phyloP scores from a whole-genome alignment of 2,888 invertebrate genomes.

The Lithophane leautieri region DNA sequence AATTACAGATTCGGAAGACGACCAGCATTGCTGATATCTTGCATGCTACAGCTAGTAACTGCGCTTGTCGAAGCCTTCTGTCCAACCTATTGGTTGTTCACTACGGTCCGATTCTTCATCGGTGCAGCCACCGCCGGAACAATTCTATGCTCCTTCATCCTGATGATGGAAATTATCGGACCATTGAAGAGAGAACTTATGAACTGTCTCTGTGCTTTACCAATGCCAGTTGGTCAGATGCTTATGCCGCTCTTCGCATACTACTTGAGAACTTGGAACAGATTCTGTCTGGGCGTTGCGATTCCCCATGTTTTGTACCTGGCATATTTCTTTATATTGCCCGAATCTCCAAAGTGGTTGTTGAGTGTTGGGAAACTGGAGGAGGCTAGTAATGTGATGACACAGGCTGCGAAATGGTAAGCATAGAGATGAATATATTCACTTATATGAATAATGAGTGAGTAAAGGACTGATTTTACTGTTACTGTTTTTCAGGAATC shows the following conservation, averaged over 20 bases:
- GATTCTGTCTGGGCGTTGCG: slow-evolving; percentile 91
- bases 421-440: slow-evolving; percentile 19
- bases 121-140: slow-evolving; percentile 93
- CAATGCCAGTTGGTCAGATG: slow-evolving; percentile 91
- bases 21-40: slow-evolving; percentile 90
- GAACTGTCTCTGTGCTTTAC: slow-evolving; percentile 90
- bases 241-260: slow-evolving; percentile 91
- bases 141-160: slow-evolving; percentile 92
- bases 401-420: slow-evolving; percentile 89
- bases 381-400: slow-evolving; percentile 90
- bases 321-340: slow-evolving; percentile 91
- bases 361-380: slow-evolving; percentile 92
- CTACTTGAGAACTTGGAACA: slow-evolving; percentile 91
- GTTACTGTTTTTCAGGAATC: slow-evolving; percentile 76
- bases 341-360: slow-evolving; percentile 95
- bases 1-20: slow-evolving; percentile 92
- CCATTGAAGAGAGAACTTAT: slow-evolving; percentile 83
- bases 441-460: too few species aligned
- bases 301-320: slow-evolving; percentile 89
- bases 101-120: slow-evolving; percentile 91
- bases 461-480: too few species aligned
- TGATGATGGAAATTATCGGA: slow-evolving; percentile 91
- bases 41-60: slow-evolving; percentile 91
- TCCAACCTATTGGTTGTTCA: slow-evolving; percentile 89
- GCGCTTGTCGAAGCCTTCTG: slow-evolving; percentile 92